Percentiles rank a stretch among this genome's conserved stretches.
These are phyloP conservation scores for Solenodon paradoxus DNA, from an alignment of 2,113 vertebrate genomes.

Conservation along the genomic window DNA sequence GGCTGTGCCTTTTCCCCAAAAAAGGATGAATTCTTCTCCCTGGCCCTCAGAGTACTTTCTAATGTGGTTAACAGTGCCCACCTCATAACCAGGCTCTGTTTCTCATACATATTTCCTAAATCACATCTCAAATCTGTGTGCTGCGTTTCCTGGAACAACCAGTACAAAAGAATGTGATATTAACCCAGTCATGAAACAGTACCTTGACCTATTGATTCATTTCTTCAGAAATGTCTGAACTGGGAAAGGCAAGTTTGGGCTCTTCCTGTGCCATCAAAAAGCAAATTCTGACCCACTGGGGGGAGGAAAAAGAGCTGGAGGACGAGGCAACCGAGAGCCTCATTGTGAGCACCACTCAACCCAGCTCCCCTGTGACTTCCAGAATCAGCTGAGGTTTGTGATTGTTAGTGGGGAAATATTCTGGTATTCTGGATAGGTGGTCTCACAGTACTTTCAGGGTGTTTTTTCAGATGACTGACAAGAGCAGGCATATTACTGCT, in stretches of 20 bases:
- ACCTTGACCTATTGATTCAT: neutral
- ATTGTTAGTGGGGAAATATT: neutral
- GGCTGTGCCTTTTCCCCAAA: neutral
- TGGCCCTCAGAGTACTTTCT: neutral
- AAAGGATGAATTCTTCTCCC: neutral
- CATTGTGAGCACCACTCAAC: neutral
- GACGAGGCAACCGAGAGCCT: neutral
- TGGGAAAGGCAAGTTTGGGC: neutral
- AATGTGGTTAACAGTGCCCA: neutral
- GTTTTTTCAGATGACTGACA: neutral
- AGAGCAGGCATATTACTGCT: too few species aligned
- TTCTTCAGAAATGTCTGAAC: neutral
- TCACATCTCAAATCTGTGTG: neutral
- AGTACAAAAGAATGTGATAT: neutral
- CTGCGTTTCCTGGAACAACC: constrained; percentile 25
- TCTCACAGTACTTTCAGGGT: neutral
- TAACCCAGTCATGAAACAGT: neutral
- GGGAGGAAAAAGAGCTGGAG: neutral
- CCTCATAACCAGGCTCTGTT: neutral
- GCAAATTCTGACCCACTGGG: neutral
- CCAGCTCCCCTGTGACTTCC: neutral
- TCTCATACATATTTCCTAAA: neutral
- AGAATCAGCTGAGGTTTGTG: neutral
- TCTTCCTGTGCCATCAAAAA: neutral
- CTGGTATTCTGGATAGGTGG: neutral